Evolutionary conservation across 30 jellyfish, hydroid and myxozoan genomes (phyloP).

Genomic region (Hydra vulgaris): DNA sequence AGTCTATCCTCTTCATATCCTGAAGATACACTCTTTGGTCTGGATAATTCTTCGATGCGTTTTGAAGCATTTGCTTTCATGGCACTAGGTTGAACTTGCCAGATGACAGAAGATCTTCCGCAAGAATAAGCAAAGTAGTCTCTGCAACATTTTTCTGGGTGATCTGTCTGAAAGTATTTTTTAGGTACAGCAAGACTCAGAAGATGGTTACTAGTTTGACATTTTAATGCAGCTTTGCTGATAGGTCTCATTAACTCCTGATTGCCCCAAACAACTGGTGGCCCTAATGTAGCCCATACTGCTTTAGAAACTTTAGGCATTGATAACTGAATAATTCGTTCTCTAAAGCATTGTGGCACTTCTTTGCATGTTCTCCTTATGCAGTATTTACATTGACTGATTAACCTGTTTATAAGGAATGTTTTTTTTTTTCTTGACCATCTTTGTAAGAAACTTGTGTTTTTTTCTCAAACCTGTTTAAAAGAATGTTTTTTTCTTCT

Average conservation of each 20-base stretch:
- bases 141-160: conserved; percentile 80
- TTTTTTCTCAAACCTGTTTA: too few species aligned
- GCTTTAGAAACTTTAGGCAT: conserved; percentile 86
- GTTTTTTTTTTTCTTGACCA: too few species aligned
- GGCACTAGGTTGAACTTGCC: conserved; percentile 73
- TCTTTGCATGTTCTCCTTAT: too few species aligned
- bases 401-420: too few species aligned
- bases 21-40: conserved; percentile 48
- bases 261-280: conserved; percentile 82
- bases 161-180: conserved; percentile 37
- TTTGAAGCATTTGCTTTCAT: conserved; percentile 59
- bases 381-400: too few species aligned
- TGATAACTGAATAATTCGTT: conserved; percentile 36
- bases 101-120: conserved; percentile 86
- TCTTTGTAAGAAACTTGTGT: too few species aligned
- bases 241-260: conserved; percentile 94
- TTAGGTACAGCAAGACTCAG: conserved; percentile 56
- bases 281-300: conserved; percentile 65
- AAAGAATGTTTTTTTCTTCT: too few species aligned
- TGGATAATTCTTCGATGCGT: conserved; percentile 55
- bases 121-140: conserved; percentile 69
- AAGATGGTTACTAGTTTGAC: conserved; percentile 42
- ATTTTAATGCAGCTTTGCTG: conserved; percentile 63
- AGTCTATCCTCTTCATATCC: conserved; percentile 33
- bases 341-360: too few species aligned